Evolutionary conservation across 2,888 invertebrate genomes (phyloP).

Genomic region (Sphaeridia pumilis): DNA sequence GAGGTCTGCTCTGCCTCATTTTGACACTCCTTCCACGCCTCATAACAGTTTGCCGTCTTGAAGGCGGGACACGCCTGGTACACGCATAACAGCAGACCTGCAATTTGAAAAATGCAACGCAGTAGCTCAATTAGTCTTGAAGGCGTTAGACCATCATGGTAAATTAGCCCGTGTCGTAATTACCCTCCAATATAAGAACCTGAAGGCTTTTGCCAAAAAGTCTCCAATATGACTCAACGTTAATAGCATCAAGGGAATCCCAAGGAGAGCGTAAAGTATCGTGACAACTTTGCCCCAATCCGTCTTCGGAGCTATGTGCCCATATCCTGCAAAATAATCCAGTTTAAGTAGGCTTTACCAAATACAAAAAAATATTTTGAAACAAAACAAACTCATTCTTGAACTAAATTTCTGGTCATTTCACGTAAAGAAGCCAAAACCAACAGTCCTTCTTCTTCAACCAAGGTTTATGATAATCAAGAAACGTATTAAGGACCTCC

Average conservation of each 20-base stretch:
- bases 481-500: no score
- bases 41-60: conserved; percentile 25
- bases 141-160: not conserved
- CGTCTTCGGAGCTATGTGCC: conserved; percentile 89
- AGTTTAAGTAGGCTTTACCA: not conserved
- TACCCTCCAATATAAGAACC: conserved; percentile 79
- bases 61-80: conserved; percentile 23
- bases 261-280: conserved; percentile 89
- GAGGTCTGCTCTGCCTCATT: no score
- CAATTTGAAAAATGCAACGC: conserved; percentile 9
- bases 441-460: no score
- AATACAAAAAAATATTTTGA: no score
- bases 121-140: no score
- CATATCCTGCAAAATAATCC: conserved; percentile 58
- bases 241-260: conserved; percentile 86
- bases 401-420: no score
- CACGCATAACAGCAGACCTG: conserved; percentile 36
- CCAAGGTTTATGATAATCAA: no score
- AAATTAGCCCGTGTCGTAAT: not conserved
- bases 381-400: no score
- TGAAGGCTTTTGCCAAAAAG: conserved; percentile 84
- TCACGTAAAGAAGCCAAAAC: no score
- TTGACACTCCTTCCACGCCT: conserved; percentile 30
- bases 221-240: conserved; percentile 90
- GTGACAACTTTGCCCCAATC: conserved; percentile 87